Evolutionary conservation across 2,797 vertebrate species (phyloP), one percentile per base, ranked within the genome.

Genomic region (Tokudaia muenninki): DNA sequence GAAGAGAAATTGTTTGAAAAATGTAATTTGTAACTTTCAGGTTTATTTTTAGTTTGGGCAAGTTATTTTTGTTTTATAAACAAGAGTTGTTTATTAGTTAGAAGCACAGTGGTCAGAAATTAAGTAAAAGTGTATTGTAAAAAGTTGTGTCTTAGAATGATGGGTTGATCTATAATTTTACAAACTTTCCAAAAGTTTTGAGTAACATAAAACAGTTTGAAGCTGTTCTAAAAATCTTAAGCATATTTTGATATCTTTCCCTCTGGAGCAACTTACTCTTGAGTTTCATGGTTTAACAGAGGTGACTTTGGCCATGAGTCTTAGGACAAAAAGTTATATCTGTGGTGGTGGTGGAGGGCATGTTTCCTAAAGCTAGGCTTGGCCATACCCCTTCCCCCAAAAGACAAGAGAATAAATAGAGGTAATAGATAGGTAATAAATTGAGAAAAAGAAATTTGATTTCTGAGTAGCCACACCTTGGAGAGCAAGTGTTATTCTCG

Each of bases 131-230:
- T 2, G 29, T 1, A 44, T 74, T 78, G 74, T 52, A 34, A 77
- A 61, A 89, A 19, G 4, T 63, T 89, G 94, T 74, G 41, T 11
- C 31, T 77, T 75, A 89, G n/a, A 82, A 89, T 72, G 47, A 19
- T 63, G 34, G 92, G 52, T 90, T 72, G 59, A 81, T 59, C 34
- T 86, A 34, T 92, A 86, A 88, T 84, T 96, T 93, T 70, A 87
- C 17, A 94, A 87, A 77, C 6, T 67, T 11, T n/a, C 21, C 6
- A 29, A 26, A 92, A 90, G 1, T 90, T 96, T 92, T 84, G 24
- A 83, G 13, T 77, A 83, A 1, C 34, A 29, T 75, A 6, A 22
- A 31, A n/a, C 4, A 17, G 83, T 83, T 63, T 81, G 63, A 70
- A 17, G 67, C 3, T 84, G 2, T 86, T 67, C 29, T 59, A 87